Conservation (phyloP, 2,113 vertebrate species). For the Catharus minimus region DNA sequence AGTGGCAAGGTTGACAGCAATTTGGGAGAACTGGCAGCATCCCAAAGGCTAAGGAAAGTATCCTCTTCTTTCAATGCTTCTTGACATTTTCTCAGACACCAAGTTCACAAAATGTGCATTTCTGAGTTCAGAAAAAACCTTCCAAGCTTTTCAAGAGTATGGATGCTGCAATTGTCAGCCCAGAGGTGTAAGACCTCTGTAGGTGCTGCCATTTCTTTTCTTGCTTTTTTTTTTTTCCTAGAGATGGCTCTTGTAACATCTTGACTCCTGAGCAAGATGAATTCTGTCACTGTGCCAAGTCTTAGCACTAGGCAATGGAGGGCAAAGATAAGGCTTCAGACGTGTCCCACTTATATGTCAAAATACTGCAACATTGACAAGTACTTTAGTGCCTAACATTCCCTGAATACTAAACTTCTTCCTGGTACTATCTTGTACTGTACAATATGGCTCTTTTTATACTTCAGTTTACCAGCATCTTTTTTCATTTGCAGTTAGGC, state of each 20-base stretch:
- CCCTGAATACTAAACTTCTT: slow-evolving; percentile 42
- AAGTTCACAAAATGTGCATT: background rate
- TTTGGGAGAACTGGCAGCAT: slow-evolving; percentile 6
- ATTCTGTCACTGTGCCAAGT: slow-evolving; percentile 39
- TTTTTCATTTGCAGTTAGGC: background rate
- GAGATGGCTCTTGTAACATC: background rate
- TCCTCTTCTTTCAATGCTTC: background rate
- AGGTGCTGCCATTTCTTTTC: background rate
- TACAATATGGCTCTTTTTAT: background rate
- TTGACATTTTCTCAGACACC: slow-evolving; percentile 10
- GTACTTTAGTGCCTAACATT: background rate
- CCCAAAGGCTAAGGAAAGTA: slow-evolving; percentile 11
- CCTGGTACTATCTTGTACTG: background rate
- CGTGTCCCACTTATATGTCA: slow-evolving; percentile 35
- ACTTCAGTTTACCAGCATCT: background rate
- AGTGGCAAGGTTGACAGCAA: slow-evolving; percentile 3
- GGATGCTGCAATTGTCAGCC: background rate
- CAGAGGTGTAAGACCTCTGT: background rate
- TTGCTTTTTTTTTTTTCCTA: background rate
- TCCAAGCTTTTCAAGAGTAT: background rate
- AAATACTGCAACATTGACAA: slow-evolving; percentile 51
- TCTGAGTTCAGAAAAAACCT: slow-evolving; percentile 28
- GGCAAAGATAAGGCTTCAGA: slow-evolving; percentile 55
- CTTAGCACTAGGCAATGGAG: slow-evolving; percentile 24
- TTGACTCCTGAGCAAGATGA: slow-evolving; percentile 32